A percentile compares a stretch with the other conserved stretches of the same genome.
Conservation (phyloP, 2,797 vertebrate species). For the Hydrolagus colliei region DNA sequence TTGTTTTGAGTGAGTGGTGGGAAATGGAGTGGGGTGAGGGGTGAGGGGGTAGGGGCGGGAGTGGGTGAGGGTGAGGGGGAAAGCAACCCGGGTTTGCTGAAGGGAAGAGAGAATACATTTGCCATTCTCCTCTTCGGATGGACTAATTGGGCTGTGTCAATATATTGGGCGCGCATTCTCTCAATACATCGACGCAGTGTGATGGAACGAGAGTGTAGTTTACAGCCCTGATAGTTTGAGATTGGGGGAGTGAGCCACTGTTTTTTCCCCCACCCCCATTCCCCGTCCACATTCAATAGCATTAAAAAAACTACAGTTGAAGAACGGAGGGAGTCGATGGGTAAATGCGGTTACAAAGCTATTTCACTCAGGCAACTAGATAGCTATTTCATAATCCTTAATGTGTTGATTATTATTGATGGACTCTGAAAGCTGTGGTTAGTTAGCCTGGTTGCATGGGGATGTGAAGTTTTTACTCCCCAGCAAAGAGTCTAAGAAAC, state of each 20-base stretch:
- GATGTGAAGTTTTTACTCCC: not conserved
- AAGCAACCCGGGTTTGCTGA: not conserved
- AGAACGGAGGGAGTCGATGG: conserved; percentile 19
- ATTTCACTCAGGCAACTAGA: not conserved
- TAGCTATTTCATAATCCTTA: conserved; percentile 6
- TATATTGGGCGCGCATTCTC: conserved; percentile 25
- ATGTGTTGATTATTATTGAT: conserved; percentile 27
- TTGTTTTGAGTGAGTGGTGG: not conserved
- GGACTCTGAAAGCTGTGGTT: not conserved
- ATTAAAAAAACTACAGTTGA: conserved; percentile 24
- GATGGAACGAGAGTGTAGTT: too few species aligned
- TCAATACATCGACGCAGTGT: too few species aligned
- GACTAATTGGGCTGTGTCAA: not conserved
- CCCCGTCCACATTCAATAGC: not conserved
- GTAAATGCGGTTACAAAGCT: conserved; percentile 16
- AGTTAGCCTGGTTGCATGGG: not conserved
- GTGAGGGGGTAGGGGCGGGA: too few species aligned
- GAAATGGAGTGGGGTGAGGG: too few species aligned
- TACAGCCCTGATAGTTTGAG: too few species aligned
- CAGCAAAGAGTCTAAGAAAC: too few species aligned
- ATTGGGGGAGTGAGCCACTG: not conserved
- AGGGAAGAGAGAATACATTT: conserved; percentile 13
- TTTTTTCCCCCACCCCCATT: not conserved
- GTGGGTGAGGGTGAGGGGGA: too few species aligned
- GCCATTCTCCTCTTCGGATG: conserved; percentile 2